Evolutionary conservation across 2,797 vertebrate species (phyloP).

Genomic region (Phataginus tricuspis): DNA sequence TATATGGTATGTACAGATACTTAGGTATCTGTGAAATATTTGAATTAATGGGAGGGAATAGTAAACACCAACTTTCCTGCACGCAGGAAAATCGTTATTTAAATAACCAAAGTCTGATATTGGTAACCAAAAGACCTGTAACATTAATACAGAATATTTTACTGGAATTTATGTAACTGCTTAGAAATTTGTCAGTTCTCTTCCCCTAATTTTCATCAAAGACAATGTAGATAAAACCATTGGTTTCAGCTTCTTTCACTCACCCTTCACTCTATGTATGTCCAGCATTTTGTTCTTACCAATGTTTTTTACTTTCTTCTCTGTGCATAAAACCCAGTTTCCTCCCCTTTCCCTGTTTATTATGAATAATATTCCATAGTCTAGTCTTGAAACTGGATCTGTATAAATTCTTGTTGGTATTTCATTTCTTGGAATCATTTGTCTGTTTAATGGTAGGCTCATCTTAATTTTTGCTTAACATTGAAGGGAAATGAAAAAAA

Average conservation of each 20-base stretch:
- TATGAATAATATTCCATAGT: slow-evolving; percentile 22
- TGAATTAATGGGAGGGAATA: no score
- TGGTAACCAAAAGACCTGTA: neutral
- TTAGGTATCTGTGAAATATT: no score
- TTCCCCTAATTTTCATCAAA: neutral
- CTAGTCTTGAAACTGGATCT: neutral
- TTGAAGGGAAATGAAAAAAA: slow-evolving; percentile 46
- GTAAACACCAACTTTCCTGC: no score
- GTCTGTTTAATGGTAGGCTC: slow-evolving; percentile 30
- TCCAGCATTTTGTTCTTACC: neutral
- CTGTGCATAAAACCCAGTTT: neutral
- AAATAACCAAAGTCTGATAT: neutral
- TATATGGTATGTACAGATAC: neutral
- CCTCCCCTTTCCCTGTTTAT: neutral
- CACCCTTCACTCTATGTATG: neutral
- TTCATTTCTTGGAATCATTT: slow-evolving; percentile 32
- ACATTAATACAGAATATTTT: neutral
- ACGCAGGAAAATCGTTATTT: no score
- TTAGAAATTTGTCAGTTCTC: neutral
- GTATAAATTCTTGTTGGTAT: slow-evolving; percentile 16
- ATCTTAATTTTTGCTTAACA: slow-evolving; percentile 52
- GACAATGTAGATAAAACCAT: neutral
- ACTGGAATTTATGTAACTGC: neutral
- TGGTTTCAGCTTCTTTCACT: neutral
- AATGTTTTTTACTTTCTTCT: neutral